Evolutionary conservation across 2,797 vertebrate species (phyloP).

Genomic region (Sciurus vulgaris): DNA sequence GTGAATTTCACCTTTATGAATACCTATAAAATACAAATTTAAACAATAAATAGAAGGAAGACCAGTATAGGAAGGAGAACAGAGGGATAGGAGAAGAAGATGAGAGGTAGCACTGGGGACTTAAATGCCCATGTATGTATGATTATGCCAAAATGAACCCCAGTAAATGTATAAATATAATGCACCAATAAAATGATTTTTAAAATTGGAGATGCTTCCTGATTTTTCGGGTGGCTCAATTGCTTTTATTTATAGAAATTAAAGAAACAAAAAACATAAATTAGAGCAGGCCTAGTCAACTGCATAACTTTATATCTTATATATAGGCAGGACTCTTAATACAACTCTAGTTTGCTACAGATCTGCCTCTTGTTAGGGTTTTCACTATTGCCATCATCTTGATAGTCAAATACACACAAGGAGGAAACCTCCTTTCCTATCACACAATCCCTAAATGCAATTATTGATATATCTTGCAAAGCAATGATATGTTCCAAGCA

Average conservation of each 20-base stretch:
- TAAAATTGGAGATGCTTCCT: not conserved
- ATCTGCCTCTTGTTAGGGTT: not conserved
- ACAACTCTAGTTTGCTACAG: not conserved
- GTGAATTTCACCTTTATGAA: no score
- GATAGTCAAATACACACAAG: not conserved
- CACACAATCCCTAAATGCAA: not conserved
- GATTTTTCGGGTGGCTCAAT: not conserved
- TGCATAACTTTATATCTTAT: not conserved
- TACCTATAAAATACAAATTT: no score
- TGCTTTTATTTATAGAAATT: not conserved
- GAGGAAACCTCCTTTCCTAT: not conserved
- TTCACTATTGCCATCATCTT: not conserved
- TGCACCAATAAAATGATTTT: no score
- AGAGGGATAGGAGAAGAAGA: no score
- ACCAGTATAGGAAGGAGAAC: no score
- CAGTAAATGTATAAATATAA: no score
- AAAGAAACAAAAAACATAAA: not conserved
- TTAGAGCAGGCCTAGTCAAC: not conserved
- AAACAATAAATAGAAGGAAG: no score
- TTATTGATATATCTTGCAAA: slow-evolving; percentile 1
- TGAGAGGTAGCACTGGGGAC: no score
- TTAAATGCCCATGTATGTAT: no score
- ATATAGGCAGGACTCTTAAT: not conserved
- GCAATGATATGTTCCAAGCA: not conserved
- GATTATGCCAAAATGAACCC: no score